Evolutionary conservation across 2,888 invertebrate species (phyloP).

Genomic region (Nephrotoma flavescens): DNA sequence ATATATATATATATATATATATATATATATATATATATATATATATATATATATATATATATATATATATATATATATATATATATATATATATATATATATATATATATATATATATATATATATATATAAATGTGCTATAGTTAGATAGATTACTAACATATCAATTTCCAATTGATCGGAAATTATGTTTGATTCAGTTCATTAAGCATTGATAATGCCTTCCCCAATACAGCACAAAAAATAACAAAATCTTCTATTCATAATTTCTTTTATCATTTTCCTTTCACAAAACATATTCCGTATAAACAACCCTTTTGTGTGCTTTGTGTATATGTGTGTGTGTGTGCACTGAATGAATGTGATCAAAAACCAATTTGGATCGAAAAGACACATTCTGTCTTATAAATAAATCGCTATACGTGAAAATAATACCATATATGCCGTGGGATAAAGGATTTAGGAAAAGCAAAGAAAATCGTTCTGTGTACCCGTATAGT

Average conservation of each 20-base stretch:
- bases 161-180: background rate
- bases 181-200: background rate
- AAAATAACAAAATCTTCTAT: background rate
- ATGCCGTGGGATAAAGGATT: background rate
- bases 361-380: background rate
- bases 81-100: too few species aligned
- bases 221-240: background rate
- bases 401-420: background rate
- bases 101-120: too few species aligned
- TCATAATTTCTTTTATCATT: background rate
- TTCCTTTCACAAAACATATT: background rate
- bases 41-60: too few species aligned
- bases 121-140: too few species aligned
- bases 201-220: background rate
- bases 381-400: background rate
- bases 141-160: background rate
- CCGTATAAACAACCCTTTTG: background rate
- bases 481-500: background rate
- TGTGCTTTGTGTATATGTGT: background rate
- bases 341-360: background rate
- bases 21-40: too few species aligned
- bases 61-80: too few species aligned
- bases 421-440: background rate
- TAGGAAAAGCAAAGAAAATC: background rate
- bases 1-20: too few species aligned